Evolutionary conservation across 2,888 invertebrate species (phyloP), one percentile per base, ranked within the genome.

Genomic region (Stratiomys singularior): DNA sequence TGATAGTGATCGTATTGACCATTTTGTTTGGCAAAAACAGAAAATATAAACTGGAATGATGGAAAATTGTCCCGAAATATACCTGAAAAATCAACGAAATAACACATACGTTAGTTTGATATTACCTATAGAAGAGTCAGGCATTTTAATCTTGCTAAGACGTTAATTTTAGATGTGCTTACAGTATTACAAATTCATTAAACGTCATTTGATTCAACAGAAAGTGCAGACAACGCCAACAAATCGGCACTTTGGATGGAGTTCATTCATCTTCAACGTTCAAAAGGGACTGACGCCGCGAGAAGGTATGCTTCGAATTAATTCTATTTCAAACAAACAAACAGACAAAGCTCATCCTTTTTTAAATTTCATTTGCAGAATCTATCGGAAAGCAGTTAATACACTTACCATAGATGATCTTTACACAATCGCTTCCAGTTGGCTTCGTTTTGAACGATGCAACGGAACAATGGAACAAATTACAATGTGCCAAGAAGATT

Each of bases 241-340:
- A 88, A 89, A 84, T 88, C 89, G 0, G 89, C 88, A 64, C 88
- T 90, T 79, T 91, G 91, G 91, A 87, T 90, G 81, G 88, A 88
- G 69, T 86, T 89, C 46, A 87, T 89, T 25, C 85, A 88, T 7
- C 83, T 91, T 60, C 91, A 91, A 81, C 83, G 84, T 76, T 82
- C 83, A 71, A 84, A 82, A 18, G 86, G 85, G 79, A 81, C 82
- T 4, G 85, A 83, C n/a, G 81, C 81, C 0, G 82, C 83, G 0
- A 82, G 85, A 56, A 83, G 83, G 83, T 82, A 81, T 37, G 37
- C 5, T 37, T 9, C 37, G 18, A 25, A 11, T 2, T 18, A n/a
- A n/a, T 64, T 63, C 74, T 21, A 58, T 76, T 27, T 27, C n/a
- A 37, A 46, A 30, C 13, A 9, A 44, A 13, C 13, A 7, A 13